A percentile compares a stretch with the other conserved stretches of the same genome.
Evolutionary conservation across 2,888 invertebrate genomes (phyloP).

Genomic region (Idaea biselata): DNA sequence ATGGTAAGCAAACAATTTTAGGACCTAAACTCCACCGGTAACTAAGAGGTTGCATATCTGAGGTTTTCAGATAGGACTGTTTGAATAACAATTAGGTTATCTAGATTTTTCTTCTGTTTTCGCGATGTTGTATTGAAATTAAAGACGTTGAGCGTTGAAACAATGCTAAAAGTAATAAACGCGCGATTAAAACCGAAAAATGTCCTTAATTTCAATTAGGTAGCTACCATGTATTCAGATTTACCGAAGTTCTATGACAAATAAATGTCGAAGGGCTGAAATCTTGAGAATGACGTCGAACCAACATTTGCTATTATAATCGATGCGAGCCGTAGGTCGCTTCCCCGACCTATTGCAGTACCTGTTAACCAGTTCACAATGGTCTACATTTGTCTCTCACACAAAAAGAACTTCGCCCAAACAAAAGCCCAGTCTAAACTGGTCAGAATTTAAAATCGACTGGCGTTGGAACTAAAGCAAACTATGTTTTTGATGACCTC

Average conservation of each 20-base stretch:
- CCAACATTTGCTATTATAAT: constrained; percentile 73
- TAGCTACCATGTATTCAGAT: too few species aligned
- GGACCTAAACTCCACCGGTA: too few species aligned
- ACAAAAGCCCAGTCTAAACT: constrained; percentile 39
- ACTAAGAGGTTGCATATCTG: too few species aligned
- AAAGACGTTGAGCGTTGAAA: too few species aligned
- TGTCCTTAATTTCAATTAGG: too few species aligned
- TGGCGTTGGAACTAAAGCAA: constrained; percentile 43
- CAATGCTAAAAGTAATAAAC: too few species aligned
- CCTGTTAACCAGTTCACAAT: constrained; percentile 28
- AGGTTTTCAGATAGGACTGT: too few species aligned
- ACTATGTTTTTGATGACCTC: constrained; percentile 55
- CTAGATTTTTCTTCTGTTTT: too few species aligned
- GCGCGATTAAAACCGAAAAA: too few species aligned
- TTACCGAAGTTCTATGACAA: background rate
- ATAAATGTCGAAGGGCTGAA: background rate
- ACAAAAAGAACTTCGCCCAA: constrained; percentile 24
- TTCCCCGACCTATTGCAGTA: constrained; percentile 43
- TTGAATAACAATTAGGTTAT: too few species aligned
- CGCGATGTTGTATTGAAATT: too few species aligned
- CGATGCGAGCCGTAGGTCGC: constrained; percentile 64
- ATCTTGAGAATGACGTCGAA: constrained; percentile 46
- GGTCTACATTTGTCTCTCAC: constrained; percentile 26
- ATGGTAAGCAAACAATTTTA: too few species aligned
- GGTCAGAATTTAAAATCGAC: constrained; percentile 40